phyloP scores from a whole-genome alignment of 2,888 invertebrate genomes.

The Asteroscopus sphinx region DNA sequence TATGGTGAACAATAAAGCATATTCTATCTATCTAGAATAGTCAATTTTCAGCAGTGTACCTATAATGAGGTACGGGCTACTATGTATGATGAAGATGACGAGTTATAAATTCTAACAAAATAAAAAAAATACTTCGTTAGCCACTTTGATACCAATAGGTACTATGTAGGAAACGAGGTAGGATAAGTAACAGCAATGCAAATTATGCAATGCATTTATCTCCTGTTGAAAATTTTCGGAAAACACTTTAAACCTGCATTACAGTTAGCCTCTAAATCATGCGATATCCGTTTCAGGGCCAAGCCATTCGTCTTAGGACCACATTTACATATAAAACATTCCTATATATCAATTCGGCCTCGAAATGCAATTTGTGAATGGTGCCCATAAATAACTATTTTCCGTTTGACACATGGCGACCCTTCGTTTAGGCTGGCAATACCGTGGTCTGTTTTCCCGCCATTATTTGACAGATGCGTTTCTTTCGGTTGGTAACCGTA shows the following conservation, averaged over 20 bases:
- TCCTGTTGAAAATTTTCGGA: neutral
- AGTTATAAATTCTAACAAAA: too few relatives aligned
- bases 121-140: too few relatives aligned
- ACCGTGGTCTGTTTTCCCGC: constrained; percentile 81
- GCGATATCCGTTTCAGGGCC: constrained; percentile 82
- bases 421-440: constrained; percentile 77
- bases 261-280: constrained; percentile 74
- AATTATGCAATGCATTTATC: neutral
- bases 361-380: constrained; percentile 89
- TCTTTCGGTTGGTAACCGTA: constrained; percentile 81
- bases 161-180: too few relatives aligned
- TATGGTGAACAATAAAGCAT: too few relatives aligned
- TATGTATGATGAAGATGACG: too few relatives aligned
- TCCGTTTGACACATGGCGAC: constrained; percentile 87
- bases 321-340: constrained; percentile 89
- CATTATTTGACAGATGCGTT: constrained; percentile 87
- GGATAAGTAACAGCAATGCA: too few relatives aligned
- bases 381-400: constrained; percentile 88
- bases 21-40: too few relatives aligned
- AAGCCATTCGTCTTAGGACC: constrained; percentile 81
- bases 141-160: too few relatives aligned
- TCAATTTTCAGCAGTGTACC: too few relatives aligned
- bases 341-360: constrained; percentile 88
- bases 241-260: constrained; percentile 34
- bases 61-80: too few relatives aligned